Conservation (phyloP, 2,113 vertebrate species). For the Dissostichus mawsoni region DNA sequence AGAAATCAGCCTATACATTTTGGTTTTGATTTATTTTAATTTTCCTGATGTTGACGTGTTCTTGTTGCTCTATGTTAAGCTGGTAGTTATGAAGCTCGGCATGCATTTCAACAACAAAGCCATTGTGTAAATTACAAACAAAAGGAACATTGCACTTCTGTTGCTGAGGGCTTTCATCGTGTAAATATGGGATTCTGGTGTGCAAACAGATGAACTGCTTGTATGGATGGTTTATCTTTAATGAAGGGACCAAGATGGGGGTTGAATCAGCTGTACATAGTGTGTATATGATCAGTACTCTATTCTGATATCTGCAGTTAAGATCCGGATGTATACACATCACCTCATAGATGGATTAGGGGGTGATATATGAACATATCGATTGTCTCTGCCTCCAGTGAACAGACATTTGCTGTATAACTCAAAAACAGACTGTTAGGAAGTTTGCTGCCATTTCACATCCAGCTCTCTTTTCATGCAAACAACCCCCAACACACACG, state of each 20-base stretch:
- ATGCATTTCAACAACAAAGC: slow-evolving; percentile 88
- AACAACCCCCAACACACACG: slow-evolving; percentile 20
- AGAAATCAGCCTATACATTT: slow-evolving; percentile 81
- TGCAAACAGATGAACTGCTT: slow-evolving; percentile 60
- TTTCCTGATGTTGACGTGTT: slow-evolving; percentile 84
- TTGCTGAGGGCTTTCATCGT: slow-evolving; percentile 82
- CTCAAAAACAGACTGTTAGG: slow-evolving; percentile 86
- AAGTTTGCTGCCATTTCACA: slow-evolving; percentile 78
- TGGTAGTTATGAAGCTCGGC: slow-evolving; percentile 87
- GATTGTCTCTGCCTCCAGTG: slow-evolving; percentile 81
- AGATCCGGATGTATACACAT: slow-evolving; percentile 78
- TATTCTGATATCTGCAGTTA: slow-evolving; percentile 81
- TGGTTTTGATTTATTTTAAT: slow-evolving; percentile 59
- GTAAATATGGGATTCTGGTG: slow-evolving; percentile 82
- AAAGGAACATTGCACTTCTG: slow-evolving; percentile 84
- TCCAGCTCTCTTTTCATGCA: slow-evolving; percentile 63
- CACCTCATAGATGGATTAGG: slow-evolving; percentile 75
- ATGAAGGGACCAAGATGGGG: slow-evolving; percentile 77
- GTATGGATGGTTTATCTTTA: slow-evolving; percentile 61
- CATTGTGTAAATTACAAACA: slow-evolving; percentile 81
- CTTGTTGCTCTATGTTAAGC: slow-evolving; percentile 81
- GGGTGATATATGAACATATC: slow-evolving; percentile 72
- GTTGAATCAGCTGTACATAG: slow-evolving; percentile 86
- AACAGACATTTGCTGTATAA: slow-evolving; percentile 84
- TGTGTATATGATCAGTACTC: slow-evolving; percentile 84